Conservation (phyloP, 2,113 vertebrate species). For the Hypomesus transpacificus region DNA sequence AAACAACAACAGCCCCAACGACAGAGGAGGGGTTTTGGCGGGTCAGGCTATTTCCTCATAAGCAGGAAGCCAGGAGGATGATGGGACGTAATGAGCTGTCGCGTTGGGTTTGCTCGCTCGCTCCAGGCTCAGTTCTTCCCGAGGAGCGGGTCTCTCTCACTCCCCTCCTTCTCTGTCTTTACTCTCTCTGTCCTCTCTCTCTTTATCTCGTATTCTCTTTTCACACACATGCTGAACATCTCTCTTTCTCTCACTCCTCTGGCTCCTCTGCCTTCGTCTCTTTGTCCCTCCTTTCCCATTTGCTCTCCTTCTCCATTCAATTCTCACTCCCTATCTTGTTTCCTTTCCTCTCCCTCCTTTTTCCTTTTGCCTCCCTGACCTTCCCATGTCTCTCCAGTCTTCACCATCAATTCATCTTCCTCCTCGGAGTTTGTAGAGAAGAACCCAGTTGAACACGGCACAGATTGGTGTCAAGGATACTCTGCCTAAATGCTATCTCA, state of each 20-base stretch:
- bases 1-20: conserved; percentile 14
- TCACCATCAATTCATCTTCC: conserved; percentile 45
- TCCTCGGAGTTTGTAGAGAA: conserved; percentile 40
- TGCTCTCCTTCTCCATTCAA: not conserved
- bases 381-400: conserved; percentile 18
- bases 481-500: conserved; percentile 19
- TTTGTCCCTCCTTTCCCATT: not conserved
- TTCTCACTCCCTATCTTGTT: not conserved
- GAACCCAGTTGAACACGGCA: conserved; percentile 34
- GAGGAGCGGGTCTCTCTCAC: conserved; percentile 25
- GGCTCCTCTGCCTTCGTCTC: not conserved
- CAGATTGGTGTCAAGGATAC: conserved; percentile 47
- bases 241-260: not conserved
- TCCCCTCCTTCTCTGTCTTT: conserved; percentile 3
- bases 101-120: conserved; percentile 38
- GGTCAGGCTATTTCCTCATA: conserved; percentile 38
- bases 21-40: conserved; percentile 22
- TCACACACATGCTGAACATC: not conserved
- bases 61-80: conserved; percentile 45
- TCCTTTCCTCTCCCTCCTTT: conserved; percentile 11
- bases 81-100: conserved; percentile 63
- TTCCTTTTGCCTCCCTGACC: conserved; percentile 23
- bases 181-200: conserved; percentile 8
- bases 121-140: conserved; percentile 48
- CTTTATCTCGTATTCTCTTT: not conserved